Evolutionary conservation across 2,113 vertebrate species (phyloP).

Genomic region (Aspiorhynchus laticeps): DNA sequence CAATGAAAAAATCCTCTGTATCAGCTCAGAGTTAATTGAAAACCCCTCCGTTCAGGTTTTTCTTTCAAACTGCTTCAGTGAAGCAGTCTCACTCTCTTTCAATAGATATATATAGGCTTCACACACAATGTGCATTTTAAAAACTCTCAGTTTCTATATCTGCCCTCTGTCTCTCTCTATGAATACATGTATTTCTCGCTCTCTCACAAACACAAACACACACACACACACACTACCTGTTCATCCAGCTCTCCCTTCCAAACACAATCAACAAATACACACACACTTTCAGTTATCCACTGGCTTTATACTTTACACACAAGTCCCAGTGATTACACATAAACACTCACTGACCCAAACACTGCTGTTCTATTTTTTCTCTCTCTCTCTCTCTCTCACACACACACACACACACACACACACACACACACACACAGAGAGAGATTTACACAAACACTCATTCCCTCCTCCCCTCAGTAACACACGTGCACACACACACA

Average conservation of each 20-base stretch:
- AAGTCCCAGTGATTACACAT: constrained; percentile 43
- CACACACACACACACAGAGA: background rate
- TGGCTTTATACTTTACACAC: constrained; percentile 49
- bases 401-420: background rate
- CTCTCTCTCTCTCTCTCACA: constrained; percentile 26
- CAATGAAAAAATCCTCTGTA: background rate
- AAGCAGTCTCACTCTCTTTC: background rate
- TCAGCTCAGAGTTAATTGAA: background rate
- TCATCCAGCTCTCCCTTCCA: constrained; percentile 45
- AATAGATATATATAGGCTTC: background rate
- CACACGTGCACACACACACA: constrained; percentile 32
- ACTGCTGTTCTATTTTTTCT: background rate
- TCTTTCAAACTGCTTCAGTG: background rate
- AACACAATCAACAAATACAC: constrained; percentile 32
- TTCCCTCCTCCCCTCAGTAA: background rate
- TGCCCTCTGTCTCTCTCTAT: constrained; percentile 23
- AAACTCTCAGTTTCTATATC: constrained; percentile 20
- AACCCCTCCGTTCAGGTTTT: background rate
- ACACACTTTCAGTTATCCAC: constrained; percentile 28
- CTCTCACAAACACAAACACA: constrained; percentile 45
- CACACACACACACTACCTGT: constrained; percentile 47
- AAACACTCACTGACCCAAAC: constrained; percentile 43
- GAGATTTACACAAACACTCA: constrained; percentile 3
- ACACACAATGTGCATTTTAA: constrained; percentile 20
- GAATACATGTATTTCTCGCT: background rate